A percentile compares a stretch with the other conserved stretches of the same genome.
phyloP scores from a whole-genome alignment of 2,888 invertebrate species.

The Agrilus biguttatus region DNA sequence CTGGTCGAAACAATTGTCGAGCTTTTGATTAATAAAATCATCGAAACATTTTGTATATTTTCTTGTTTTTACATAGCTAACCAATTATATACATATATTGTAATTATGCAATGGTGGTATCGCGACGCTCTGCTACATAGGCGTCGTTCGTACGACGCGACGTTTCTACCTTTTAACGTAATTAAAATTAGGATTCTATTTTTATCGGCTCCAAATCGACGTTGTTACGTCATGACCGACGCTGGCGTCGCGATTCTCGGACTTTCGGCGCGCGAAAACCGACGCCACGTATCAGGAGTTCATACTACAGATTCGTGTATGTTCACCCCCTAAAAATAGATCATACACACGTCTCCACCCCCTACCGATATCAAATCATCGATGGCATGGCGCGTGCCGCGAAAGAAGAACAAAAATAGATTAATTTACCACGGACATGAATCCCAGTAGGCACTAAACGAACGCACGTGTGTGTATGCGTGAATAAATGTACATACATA shows the following conservation, averaged over 20 bases:
- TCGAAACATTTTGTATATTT: too few species aligned
- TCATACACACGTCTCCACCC: conserved; percentile 16
- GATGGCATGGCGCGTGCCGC: conserved; percentile 10
- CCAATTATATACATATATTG: too few species aligned
- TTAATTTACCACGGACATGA: not conserved
- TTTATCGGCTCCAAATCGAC: conserved; percentile 9
- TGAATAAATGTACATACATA: too few species aligned
- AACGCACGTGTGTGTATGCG: too few species aligned
- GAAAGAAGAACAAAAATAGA: not conserved
- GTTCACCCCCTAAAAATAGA: conserved; percentile 25
- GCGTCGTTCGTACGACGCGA: too few species aligned
- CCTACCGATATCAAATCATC: conserved; percentile 14
- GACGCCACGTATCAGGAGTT: conserved; percentile 22
- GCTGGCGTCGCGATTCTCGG: conserved; percentile 24
- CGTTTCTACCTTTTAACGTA: too few species aligned
- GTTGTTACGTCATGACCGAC: conserved; percentile 31
- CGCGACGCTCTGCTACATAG: too few species aligned
- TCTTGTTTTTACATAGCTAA: too few species aligned
- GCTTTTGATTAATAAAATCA: too few species aligned
- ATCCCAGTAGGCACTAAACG: not conserved
- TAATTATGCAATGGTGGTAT: too few species aligned
- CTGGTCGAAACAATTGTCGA: too few species aligned
- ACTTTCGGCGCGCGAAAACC: conserved; percentile 25
- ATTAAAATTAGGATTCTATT: too few species aligned
- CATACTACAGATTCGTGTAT: conserved; percentile 16